Evolutionary conservation across 2,888 invertebrate genomes (phyloP), one percentile per base, ranked within the genome.

Genomic region (Drosophila stalkeri): DNA sequence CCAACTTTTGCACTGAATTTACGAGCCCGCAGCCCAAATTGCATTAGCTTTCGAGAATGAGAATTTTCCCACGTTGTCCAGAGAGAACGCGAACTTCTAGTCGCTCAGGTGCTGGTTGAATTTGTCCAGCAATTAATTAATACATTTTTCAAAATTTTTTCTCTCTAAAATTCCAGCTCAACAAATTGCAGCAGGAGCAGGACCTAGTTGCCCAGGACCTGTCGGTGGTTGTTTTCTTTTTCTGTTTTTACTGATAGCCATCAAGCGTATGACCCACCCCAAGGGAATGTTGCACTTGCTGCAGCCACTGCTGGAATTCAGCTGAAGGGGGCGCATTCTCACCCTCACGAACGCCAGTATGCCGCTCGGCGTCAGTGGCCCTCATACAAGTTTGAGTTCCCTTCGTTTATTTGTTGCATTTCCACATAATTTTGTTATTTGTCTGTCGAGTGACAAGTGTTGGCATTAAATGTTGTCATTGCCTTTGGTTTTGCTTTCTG

Each of bases 381-480:
- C 61, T 65, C 44, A 27, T 18, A 35, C 43, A 12, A 62, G 35
- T 73, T 72, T 27, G 49, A 39, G 57, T 68, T 49, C 37, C 63
- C 49, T 37, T 46, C 57, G 61, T 68, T 60, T 67, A 76, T 76
- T 77, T 90, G 76, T 83, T 90, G 82, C 84, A 85, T 80, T 89
- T 88, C 90, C 75, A 74, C 81, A 76, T 91, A 86, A 90, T 89
- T 91, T 90, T 62, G 51, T 82, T 90, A 86, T 91, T 91, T 91
- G 80, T 62, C 81, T 80, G 91, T 72, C 75, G 68, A 72, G 73
- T 82, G 80, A 80, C 86, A 86, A 86, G 83, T 84, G 87, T 66
- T 47, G 69, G 66, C 56, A 69, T 65, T 62, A 37, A 62, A 62
- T 64, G 27, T 44, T 51, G 55, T 44, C 4, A n/a, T 27, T 75